Base-by-base conservation (phyloP, 2,113 vertebrate genomes). In the Notiomystis cincta region DNA sequence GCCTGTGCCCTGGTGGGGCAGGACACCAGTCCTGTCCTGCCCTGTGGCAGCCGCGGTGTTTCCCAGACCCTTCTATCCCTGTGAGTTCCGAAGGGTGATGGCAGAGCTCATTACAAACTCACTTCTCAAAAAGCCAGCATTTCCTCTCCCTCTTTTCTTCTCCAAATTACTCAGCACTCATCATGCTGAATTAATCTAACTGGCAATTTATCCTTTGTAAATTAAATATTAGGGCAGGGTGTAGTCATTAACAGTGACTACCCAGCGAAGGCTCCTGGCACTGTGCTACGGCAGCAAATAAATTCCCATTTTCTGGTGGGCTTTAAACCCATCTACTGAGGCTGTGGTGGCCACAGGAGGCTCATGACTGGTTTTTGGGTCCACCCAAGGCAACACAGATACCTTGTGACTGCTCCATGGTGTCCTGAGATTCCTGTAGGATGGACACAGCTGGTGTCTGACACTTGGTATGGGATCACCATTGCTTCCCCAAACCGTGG, bases 1-100 rank as follows among this genome's bases (percentile, higher is more conserved):
- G 38, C 60, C 42, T 0, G 0, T 4, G n/a, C 11, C 1, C 57
- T 51, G 3, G 8, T 12, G 53, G 44, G 58, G 53, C n/a, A 20
- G 15, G 19, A 12, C 47, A 17, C 5, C 16, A 1, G 13, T 5
- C 22, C 57, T 1, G 2, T 38, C 57, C 62, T 44, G 17, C 33
- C 0, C 24, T 12, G 18, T 7, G 0, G 27, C 12, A 4, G 18
- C 51, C 1, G 0, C 9, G 15, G 14, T 0, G 0, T 31, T 48
- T 38, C 17, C 51, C 17, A 35, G 82, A 13, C 47, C 11, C 1
- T 28, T 27, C 38, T 5, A 17, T 3, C 0, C 0, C 1, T 8
- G 27, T 5, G 8, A 47, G 35, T 14, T 51, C 78, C 0, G 0
- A 19, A 12, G 4, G 27, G 28, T 2, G 17, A 25, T 6, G 27